These are phyloP conservation scores for Protosalanx chinensis DNA, from an alignment of 2,797 vertebrate genomes.

Conservation along the genomic window DNA sequence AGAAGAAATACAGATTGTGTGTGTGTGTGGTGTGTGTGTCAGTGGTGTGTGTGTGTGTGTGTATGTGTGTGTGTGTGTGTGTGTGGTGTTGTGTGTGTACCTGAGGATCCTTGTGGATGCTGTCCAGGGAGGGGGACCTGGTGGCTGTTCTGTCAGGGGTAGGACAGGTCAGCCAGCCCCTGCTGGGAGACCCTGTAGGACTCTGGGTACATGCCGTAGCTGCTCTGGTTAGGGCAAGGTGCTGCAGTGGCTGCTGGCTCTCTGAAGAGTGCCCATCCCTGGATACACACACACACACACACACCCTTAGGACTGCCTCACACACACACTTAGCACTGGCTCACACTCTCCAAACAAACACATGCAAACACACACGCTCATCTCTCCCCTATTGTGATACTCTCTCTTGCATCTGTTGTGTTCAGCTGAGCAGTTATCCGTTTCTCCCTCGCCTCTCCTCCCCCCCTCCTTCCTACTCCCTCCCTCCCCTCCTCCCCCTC, in stretches of 20 bases:
- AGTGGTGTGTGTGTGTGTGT: background rate
- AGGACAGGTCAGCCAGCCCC: constrained; percentile 76
- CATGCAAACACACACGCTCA: too few relatives aligned
- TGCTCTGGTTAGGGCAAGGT: constrained; percentile 91
- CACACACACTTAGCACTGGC: too few relatives aligned
- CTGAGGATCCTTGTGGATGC: constrained; percentile 98
- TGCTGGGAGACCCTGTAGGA: constrained; percentile 80
- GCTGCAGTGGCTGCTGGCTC: constrained; percentile 89
- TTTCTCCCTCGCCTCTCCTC: background rate
- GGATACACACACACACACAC: constrained; percentile 6
- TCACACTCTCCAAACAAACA: background rate
- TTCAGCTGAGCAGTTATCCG: background rate
- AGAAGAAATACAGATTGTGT: background rate
- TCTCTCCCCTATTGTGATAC: too few relatives aligned
- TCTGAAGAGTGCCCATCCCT: constrained; percentile 90
- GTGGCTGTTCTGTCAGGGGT: constrained; percentile 82
- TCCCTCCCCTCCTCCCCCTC: too few relatives aligned
- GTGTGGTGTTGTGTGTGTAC: constrained; percentile 58
- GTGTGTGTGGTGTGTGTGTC: background rate
- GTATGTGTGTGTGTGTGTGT: background rate
- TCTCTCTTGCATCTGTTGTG: too few relatives aligned
- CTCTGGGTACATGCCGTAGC: constrained; percentile 84
- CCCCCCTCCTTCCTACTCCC: too few relatives aligned
- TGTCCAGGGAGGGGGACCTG: constrained; percentile 91
- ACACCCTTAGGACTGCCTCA: background rate